phyloP scores from a whole-genome alignment of 2,797 vertebrate genomes.

The Acridotheres tristis region DNA sequence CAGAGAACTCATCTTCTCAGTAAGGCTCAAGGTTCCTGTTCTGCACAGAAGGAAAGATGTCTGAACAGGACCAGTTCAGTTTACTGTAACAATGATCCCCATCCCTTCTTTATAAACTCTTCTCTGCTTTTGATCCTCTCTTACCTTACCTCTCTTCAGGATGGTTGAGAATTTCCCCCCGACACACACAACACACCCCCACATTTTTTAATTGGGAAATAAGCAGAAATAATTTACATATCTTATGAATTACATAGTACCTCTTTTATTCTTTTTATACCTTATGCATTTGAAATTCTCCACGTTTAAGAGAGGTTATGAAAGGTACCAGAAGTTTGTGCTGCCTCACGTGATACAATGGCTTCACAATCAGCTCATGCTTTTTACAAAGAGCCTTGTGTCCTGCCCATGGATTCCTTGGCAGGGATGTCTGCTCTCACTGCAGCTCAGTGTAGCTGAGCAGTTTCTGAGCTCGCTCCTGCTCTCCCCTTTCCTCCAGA shows the following conservation, averaged over 20 bases:
- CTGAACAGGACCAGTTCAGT: not conserved
- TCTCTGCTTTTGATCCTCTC: not conserved
- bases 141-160: not conserved
- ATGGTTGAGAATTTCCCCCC: not conserved
- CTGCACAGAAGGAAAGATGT: not conserved
- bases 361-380: not conserved
- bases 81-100: not conserved
- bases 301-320: not conserved
- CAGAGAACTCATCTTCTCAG: not conserved
- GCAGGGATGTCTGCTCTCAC: not conserved
- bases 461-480: not conserved
- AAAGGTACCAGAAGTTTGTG: not conserved
- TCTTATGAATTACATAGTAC: constrained; percentile 7
- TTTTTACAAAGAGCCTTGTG: not conserved
- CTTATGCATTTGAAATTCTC: constrained; percentile 1
- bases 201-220: not conserved
- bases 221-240: constrained; percentile 2
- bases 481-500: not conserved
- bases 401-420: not conserved
- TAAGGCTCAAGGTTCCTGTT: not conserved
- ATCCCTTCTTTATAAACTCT: not conserved
- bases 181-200: not conserved
- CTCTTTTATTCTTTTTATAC: not conserved
- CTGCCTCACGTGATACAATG: not conserved
- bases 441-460: not conserved